A percentile compares a stretch with the other conserved stretches of the same genome.
These are phyloP conservation scores for Alca torda DNA, from an alignment of 2,797 vertebrate species.

Conservation along the genomic window DNA sequence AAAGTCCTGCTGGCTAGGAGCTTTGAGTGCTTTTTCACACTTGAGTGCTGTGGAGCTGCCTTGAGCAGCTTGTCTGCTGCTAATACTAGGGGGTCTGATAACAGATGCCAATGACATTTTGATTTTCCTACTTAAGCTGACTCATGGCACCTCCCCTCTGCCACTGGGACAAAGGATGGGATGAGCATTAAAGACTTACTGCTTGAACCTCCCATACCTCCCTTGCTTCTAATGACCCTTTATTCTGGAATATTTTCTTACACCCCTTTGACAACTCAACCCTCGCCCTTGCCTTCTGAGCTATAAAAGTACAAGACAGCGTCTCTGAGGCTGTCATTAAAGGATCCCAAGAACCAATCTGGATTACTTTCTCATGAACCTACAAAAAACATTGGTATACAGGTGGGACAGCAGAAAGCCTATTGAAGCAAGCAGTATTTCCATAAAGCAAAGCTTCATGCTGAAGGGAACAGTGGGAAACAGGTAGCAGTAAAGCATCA, in stretches of 20 bases:
- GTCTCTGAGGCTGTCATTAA: neutral
- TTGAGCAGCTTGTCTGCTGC: neutral
- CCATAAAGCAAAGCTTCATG: neutral
- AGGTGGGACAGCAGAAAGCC: neutral
- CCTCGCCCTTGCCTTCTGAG: neutral
- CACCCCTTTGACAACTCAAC: neutral
- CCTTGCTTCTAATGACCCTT: neutral
- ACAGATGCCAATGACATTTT: neutral
- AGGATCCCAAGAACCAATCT: neutral
- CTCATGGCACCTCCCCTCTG: neutral
- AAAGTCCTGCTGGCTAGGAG: neutral
- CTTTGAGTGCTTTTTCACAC: neutral
- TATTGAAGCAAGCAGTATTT: neutral
- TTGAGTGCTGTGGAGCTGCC: neutral
- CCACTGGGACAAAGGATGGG: neutral
- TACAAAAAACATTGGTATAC: neutral
- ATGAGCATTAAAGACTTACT: neutral
- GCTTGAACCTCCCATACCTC: neutral
- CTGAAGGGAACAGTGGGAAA: neutral
- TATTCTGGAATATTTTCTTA: neutral
- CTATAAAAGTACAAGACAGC: neutral
- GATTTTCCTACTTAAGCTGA: neutral
- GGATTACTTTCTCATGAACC: neutral
- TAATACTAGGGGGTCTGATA: neutral
- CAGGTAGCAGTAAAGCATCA: neutral